phyloP scores from a whole-genome alignment of 2,888 invertebrate species.

The Brachynemurus nebulosus region DNA sequence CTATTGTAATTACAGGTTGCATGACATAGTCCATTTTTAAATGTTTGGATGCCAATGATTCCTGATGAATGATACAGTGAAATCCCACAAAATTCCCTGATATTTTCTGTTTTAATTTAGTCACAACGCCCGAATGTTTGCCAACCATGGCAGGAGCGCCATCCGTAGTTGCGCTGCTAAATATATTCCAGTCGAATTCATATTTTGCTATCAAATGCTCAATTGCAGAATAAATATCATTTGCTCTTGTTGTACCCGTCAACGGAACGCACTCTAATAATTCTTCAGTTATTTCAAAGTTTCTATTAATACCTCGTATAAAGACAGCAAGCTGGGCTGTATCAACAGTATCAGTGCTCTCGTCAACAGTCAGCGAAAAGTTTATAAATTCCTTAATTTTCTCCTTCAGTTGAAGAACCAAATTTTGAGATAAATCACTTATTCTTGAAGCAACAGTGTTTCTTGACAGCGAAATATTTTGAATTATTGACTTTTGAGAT shows the following conservation, averaged over 20 bases:
- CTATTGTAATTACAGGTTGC: not conserved
- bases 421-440: too few relatives aligned
- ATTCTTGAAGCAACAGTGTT: too few relatives aligned
- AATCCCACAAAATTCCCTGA: not conserved
- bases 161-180: not conserved
- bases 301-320: constrained; percentile 12
- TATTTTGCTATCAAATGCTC: not conserved
- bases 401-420: not conserved
- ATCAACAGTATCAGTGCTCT: not conserved
- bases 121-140: not conserved
- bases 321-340: constrained; percentile 12
- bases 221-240: not conserved
- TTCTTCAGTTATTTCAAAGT: constrained; percentile 14
- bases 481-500: too few relatives aligned
- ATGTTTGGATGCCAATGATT: not conserved
- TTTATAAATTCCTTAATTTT: not conserved
- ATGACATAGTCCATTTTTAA: not conserved
- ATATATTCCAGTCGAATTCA: not conserved
- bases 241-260: not conserved
- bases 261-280: constrained; percentile 10
- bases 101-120: not conserved
- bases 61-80: not conserved
- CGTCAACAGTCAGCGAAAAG: not conserved
- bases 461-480: too few relatives aligned
- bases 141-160: not conserved